Base-by-base conservation (phyloP, 2,888 invertebrate species). In the Zhengitettix transpicula region DNA sequence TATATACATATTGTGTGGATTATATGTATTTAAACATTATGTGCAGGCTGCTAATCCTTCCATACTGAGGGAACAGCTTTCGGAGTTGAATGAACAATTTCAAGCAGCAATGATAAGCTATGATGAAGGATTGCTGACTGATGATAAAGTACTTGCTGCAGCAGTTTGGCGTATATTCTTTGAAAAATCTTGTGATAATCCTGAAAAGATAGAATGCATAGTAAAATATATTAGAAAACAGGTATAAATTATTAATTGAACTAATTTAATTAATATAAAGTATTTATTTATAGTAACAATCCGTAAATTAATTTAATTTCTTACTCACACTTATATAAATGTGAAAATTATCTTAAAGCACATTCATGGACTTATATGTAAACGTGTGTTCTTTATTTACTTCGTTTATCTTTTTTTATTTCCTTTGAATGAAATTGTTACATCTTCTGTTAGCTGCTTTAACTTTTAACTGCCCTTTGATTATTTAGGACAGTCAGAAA, bases 111-210 rank as follows among this genome's bases (percentile, higher is more conserved):
- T 94, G 14, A 81, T 93, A 61, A 81, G 82, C 1, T 94, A 93
- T 68, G 94, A 95, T 72, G 93, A 94, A 77, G 94, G 93, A 3
- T 72, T 93, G 15, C 75, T 82, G 66, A 77, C 78, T 14, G 82
- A 86, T 69, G 95, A 95, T 69, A 81, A 77, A 67, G 75, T 84
- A 9, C 71, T 95, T 64, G 92, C 94, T 42, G 83, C 82, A 28
- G 89, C 92, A 0, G 67, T 95, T 14, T 95, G 95, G 95, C 80
- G 89, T 65, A 79, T 89, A 64, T 82, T 94, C 70, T 89, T 89
- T 67, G 80, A 80, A 65, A 77, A 79, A 66, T 74, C 81, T 52
- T 78, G 82, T 67, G 76, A 80, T n/a, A 78, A 85, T 67, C 81
- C 83, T 14, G 77, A 78, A 64, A 70, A 81, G 61, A 68, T 94